A percentile compares a stretch with the other conserved stretches of the same genome.
Evolutionary conservation across 2,113 vertebrate species (phyloP).

Genomic region (Tursiops truncatus): DNA sequence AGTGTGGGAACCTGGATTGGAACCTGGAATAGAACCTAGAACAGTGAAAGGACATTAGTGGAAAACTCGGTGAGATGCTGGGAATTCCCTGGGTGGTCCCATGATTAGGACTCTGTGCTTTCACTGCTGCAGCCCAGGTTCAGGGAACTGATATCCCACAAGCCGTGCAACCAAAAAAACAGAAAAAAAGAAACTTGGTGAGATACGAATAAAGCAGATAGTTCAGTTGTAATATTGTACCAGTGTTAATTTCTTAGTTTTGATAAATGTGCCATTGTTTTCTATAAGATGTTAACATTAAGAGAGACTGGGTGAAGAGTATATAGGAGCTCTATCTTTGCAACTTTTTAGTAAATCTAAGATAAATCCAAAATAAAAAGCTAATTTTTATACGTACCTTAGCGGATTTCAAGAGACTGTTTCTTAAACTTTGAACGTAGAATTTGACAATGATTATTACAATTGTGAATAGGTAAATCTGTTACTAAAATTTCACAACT

Average conservation of each 20-base stretch:
- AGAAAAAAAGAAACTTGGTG: not conserved
- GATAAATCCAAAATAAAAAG: not conserved
- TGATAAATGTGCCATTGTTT: not conserved
- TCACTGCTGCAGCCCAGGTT: too few species aligned
- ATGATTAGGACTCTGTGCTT: too few species aligned
- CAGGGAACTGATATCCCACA: not conserved
- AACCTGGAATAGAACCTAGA: not conserved
- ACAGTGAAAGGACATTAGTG: not conserved
- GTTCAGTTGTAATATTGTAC: not conserved
- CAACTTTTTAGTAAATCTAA: not conserved
- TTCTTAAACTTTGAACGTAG: constrained; percentile 9
- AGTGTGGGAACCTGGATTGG: not conserved
- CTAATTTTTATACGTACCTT: not conserved
- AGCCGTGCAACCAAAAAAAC: not conserved
- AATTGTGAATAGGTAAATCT: not conserved
- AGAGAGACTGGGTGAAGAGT: not conserved
- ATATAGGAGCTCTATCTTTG: not conserved
- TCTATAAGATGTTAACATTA: not conserved
- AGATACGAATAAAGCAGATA: not conserved
- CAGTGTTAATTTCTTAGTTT: not conserved
- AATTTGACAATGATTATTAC: not conserved
- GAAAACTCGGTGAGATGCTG: not conserved
- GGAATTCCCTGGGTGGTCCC: too few species aligned
- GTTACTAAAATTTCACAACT: not conserved
- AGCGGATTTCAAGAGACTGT: not conserved